Percentiles rank a stretch among this genome's conserved stretches.
Evolutionary conservation across 2,797 vertebrate genomes (phyloP).

Genomic region (Acropternis orthonyx): DNA sequence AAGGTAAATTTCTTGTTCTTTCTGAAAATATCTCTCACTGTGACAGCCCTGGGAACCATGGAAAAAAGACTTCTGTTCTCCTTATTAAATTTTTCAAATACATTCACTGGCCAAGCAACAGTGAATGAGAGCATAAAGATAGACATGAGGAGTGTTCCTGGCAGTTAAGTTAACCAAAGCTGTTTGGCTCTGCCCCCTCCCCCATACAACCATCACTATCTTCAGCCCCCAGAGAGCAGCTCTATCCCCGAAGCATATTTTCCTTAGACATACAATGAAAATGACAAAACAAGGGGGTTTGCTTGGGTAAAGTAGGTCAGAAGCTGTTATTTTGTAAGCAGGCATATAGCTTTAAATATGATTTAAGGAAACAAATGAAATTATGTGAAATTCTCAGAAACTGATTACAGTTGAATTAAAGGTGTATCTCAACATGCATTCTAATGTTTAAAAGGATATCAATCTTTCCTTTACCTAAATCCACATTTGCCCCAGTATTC

Average conservation of each 20-base stretch:
- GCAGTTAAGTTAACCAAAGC: background rate
- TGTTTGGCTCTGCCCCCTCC: background rate
- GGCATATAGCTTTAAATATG: background rate
- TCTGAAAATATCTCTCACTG: background rate
- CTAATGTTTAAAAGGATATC: background rate
- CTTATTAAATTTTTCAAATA: background rate
- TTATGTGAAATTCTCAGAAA: background rate
- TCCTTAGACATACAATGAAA: background rate
- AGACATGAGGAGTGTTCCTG: accelerated
- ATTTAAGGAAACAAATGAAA: background rate
- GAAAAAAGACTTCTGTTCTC: background rate
- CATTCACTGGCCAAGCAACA: background rate
- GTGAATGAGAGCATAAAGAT: background rate
- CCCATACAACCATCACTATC: background rate
- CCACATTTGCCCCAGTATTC: background rate
- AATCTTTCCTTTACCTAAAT: background rate
- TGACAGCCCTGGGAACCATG: background rate
- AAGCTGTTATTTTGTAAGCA: background rate
- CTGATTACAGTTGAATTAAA: background rate
- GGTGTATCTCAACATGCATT: background rate
- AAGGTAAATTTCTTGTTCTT: background rate
- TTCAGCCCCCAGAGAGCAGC: background rate
- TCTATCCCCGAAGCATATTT: background rate
- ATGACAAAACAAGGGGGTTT: background rate
- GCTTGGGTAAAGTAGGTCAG: background rate